Conservation (phyloP, 2,797 vertebrate genomes). For the Falco biarmicus region DNA sequence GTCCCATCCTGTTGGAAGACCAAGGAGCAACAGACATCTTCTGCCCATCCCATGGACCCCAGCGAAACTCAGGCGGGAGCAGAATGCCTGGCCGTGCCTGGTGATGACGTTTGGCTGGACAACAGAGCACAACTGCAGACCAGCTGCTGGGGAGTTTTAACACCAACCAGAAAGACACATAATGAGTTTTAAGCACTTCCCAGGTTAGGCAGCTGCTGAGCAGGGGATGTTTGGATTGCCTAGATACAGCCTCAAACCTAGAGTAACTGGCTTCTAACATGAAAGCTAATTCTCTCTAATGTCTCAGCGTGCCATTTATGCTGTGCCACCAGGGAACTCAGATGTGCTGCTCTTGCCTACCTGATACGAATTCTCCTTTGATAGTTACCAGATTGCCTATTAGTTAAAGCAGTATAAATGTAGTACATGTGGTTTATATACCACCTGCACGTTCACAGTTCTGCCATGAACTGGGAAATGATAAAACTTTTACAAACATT, state of each 20-base stretch:
- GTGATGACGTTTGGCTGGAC: accelerated
- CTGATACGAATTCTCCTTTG: conserved; percentile 26
- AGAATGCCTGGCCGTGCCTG: accelerated
- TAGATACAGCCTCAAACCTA: not conserved
- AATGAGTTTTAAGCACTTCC: not conserved
- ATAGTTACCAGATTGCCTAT: conserved; percentile 60
- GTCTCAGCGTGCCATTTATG: conserved; percentile 33
- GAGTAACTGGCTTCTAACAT: not conserved
- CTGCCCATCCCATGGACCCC: not conserved
- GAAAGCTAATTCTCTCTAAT: conserved; percentile 41
- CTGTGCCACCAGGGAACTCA: conserved; percentile 18
- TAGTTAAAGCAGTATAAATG: conserved; percentile 48
- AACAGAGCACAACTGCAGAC: not conserved
- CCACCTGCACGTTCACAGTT: conserved; percentile 31
- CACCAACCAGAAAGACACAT: accelerated
- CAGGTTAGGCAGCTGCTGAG: conserved; percentile 27
- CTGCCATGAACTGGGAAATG: not conserved
- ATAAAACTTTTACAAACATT: conserved; percentile 37
- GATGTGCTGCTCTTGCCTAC: not conserved
- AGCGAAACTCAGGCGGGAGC: accelerated
- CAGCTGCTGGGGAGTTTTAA: not conserved
- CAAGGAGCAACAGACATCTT: not conserved
- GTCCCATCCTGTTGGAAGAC: not conserved
- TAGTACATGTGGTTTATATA: not conserved
- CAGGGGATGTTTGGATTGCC: conserved; percentile 1